phyloP scores from a whole-genome alignment of 2,888 invertebrate genomes.

The Pristionchus mayeri region DNA sequence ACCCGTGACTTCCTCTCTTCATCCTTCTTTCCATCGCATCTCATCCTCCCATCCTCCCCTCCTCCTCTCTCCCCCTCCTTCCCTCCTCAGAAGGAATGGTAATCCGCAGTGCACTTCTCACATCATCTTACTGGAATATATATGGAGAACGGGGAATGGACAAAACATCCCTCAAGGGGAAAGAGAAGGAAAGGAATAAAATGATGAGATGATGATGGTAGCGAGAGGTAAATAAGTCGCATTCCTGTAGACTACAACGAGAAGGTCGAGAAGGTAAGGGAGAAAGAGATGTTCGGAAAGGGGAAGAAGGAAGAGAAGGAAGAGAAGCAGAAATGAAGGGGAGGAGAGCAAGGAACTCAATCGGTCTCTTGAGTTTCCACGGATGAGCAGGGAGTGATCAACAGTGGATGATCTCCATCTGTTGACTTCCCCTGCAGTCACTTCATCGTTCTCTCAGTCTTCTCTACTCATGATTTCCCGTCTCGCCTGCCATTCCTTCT shows the following conservation, averaged over 20 bases:
- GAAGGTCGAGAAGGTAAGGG: not conserved
- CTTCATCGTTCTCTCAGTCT: not conserved
- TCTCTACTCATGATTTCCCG: not conserved
- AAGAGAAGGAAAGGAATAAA: not conserved
- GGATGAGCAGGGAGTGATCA: no score
- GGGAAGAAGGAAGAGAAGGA: not conserved
- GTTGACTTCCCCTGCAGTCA: not conserved
- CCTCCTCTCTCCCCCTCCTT: no score
- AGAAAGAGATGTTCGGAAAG: not conserved
- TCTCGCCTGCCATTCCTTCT: not conserved
- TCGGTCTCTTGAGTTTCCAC: no score
- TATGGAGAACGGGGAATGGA: not conserved
- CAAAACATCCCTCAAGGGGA: slow-evolving; percentile 37
- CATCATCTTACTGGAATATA: slow-evolving; percentile 35
- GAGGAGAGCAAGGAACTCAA: no score
- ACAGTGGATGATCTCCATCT: not conserved
- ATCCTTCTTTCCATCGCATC: no score
- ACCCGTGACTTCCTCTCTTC: no score
- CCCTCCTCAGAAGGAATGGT: no score
- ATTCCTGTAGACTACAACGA: not conserved
- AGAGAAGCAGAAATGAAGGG: not conserved
- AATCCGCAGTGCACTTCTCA: slow-evolving; percentile 31
- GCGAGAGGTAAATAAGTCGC: slow-evolving; percentile 2
- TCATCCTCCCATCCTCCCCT: not conserved
- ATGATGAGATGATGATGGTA: not conserved